A percentile compares a stretch with the other conserved stretches of the same genome.
Conservation (phyloP, 2,888 invertebrate species). For the Cheilosia variabilis region DNA sequence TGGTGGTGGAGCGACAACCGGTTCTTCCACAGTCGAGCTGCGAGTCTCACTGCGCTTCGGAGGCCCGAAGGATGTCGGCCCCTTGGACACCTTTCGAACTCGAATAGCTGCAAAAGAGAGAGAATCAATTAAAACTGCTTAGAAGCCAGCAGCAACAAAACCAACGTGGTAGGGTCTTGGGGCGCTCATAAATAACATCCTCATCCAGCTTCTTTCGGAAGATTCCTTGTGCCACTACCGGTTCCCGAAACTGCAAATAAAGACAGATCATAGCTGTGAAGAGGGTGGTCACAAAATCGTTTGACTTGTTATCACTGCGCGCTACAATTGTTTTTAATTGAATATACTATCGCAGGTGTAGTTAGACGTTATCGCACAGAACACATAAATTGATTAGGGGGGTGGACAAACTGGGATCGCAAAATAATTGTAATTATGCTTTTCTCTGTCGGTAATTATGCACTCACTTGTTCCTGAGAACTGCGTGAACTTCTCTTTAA, state of each 20-base stretch:
- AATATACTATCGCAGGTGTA: constrained; percentile 47
- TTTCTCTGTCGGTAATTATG: neutral
- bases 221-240: constrained; percentile 80
- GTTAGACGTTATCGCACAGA: constrained; percentile 53
- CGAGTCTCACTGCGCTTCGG: constrained; percentile 63
- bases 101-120: constrained; percentile 76
- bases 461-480: constrained; percentile 68
- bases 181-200: constrained; percentile 78
- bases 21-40: constrained; percentile 68
- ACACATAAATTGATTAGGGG: constrained; percentile 57
- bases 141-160: constrained; percentile 14
- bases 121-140: neutral
- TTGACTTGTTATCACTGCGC: constrained; percentile 34
- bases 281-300: constrained; percentile 8
- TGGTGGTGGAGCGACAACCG: constrained; percentile 61
- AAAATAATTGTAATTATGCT: constrained; percentile 12
- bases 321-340: constrained; percentile 58
- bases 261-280: constrained; percentile 25
- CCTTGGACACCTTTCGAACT: constrained; percentile 74
- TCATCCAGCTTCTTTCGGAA: constrained; percentile 81
- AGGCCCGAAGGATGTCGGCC: constrained; percentile 64
- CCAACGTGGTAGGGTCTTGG: constrained; percentile 80
- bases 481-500: constrained; percentile 57
- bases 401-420: neutral
- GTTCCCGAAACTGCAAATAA: constrained; percentile 79